phyloP scores from a whole-genome alignment of 2,113 vertebrate species.

The Anser brachyrhynchus region DNA sequence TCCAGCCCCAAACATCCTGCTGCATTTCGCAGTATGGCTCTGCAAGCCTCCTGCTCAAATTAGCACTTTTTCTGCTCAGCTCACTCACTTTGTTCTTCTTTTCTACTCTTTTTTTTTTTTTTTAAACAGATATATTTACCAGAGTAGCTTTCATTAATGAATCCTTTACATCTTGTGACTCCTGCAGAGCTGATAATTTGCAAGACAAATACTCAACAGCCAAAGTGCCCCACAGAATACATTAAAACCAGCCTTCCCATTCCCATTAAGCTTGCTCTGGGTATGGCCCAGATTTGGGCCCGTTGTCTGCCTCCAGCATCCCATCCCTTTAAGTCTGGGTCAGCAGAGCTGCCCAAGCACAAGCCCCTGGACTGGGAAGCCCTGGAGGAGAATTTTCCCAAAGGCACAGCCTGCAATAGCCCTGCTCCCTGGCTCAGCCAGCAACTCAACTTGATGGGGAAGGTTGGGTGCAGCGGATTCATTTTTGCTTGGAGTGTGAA shows the following conservation, averaged over 20 bases:
- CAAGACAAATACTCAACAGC: background rate
- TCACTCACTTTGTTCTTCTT: background rate
- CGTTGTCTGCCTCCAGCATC: accelerated
- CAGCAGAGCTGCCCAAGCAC: accelerated
- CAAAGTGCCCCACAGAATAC: background rate
- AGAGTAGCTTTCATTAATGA: background rate
- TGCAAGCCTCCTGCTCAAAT: background rate
- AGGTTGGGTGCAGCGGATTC: accelerated
- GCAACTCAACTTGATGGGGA: background rate
- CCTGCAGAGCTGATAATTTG: background rate
- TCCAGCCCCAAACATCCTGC: background rate
- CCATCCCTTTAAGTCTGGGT: accelerated
- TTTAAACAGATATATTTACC: background rate
- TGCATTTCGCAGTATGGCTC: background rate
- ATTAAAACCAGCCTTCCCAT: background rate
- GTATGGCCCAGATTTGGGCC: background rate
- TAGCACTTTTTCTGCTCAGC: background rate
- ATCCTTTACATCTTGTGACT: background rate
- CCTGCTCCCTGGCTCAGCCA: background rate
- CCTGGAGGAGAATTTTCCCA: background rate
- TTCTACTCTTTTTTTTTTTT: background rate
- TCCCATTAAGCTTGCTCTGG: background rate
- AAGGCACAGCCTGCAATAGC: background rate
- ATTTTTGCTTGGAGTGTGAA: background rate
- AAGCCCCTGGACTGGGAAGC: background rate